Conservation (phyloP, 2,797 vertebrate genomes). For the Lagorchestes hirsutus region DNA sequence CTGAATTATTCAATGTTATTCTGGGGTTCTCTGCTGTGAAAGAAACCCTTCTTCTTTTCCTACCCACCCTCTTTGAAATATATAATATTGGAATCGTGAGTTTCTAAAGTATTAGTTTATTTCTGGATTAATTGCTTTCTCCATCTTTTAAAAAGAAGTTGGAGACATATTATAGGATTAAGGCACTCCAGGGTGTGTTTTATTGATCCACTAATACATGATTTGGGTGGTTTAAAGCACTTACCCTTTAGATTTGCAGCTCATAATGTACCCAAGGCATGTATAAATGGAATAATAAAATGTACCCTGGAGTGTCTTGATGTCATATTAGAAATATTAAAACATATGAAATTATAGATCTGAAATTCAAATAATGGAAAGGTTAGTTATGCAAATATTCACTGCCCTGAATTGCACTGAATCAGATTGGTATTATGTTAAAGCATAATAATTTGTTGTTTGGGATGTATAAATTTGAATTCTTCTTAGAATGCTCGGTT, state of each 20-base stretch:
- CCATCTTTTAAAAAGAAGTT: conserved; percentile 65
- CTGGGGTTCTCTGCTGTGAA: conserved; percentile 17
- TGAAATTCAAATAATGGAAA: conserved; percentile 74
- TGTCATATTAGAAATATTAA: conserved; percentile 81
- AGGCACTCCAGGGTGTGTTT: conserved; percentile 70
- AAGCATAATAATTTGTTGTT: conserved; percentile 29
- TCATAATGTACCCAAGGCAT: conserved; percentile 72
- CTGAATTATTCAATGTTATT: conserved; percentile 54
- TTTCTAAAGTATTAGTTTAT: conserved; percentile 72
- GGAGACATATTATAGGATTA: conserved; percentile 69
- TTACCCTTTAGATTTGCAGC: conserved; percentile 78
- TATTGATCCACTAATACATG: conserved; percentile 81
- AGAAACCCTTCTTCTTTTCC: conserved; percentile 50
- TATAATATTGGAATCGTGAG: conserved; percentile 24
- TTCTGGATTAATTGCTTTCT: conserved; percentile 73
- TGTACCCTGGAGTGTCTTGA: conserved; percentile 77
- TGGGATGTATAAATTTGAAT: conserved; percentile 38
- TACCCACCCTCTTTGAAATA: conserved; percentile 44
- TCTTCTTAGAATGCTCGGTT: conserved; percentile 15
- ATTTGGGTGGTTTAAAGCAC: conserved; percentile 75
- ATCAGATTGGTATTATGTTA: conserved; percentile 54
- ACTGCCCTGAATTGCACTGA: conserved; percentile 31
- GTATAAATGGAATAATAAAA: conserved; percentile 82
- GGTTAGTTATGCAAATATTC: conserved; percentile 64
- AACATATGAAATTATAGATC: conserved; percentile 65